These are phyloP conservation scores for Fregata magnificens DNA, from an alignment of 2,113 vertebrate species.

Conservation along the genomic window DNA sequence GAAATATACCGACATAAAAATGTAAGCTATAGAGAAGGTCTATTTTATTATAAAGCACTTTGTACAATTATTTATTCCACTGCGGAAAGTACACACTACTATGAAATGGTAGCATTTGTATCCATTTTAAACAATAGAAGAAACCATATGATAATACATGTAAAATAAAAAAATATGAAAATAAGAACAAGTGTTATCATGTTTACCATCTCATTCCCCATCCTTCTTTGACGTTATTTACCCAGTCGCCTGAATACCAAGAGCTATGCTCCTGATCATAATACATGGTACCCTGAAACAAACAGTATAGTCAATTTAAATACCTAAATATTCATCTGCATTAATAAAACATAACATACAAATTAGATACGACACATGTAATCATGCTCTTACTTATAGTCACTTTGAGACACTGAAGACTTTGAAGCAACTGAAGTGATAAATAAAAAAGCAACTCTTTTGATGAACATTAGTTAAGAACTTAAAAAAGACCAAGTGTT, in stretches of 20 bases:
- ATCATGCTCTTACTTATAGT: rapidly evolving
- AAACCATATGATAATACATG: neutral
- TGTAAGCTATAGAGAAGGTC: neutral
- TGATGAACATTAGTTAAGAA: neutral
- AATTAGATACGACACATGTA: neutral
- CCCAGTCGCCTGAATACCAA: slow-evolving; percentile 92
- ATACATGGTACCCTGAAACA: slow-evolving; percentile 82
- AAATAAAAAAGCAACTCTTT: neutral
- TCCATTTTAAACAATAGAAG: neutral
- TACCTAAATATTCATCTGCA: neutral
- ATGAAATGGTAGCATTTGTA: neutral
- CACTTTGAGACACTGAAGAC: neutral
- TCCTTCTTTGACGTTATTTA: slow-evolving; percentile 82
- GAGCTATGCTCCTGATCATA: slow-evolving; percentile 81
- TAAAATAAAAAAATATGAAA: neutral
- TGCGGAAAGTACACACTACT: neutral
- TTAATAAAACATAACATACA: neutral
- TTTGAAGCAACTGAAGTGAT: neutral
- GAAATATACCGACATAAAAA: neutral
- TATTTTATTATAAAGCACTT: neutral
- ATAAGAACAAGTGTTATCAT: neutral
- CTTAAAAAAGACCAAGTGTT: neutral
- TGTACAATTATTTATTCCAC: neutral
- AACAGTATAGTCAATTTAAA: neutral
- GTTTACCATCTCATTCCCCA: slow-evolving; percentile 85